A percentile compares a stretch with the other conserved stretches of the same genome.
phyloP scores from a whole-genome alignment of 2,888 invertebrate species.

The Drosophila monieri region DNA sequence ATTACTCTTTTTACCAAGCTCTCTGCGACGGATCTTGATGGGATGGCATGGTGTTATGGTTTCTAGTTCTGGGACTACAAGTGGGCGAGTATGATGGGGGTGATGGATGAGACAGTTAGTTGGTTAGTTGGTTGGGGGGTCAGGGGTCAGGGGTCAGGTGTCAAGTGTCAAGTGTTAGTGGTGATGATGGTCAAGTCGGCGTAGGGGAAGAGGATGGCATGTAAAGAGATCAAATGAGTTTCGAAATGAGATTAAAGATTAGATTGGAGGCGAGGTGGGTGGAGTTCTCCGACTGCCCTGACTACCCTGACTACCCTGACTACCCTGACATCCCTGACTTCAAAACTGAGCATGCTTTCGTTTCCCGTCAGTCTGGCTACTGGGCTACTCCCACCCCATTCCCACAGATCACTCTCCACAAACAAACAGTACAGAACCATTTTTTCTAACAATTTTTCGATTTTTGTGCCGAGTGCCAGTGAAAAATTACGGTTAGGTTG shows the following conservation, averaged over 20 bases:
- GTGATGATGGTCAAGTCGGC: slow-evolving; percentile 54
- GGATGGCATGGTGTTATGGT: background rate
- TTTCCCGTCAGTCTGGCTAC: background rate
- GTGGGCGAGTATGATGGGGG: slow-evolving; percentile 23
- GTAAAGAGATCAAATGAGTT: slow-evolving; percentile 78
- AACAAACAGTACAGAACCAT: background rate
- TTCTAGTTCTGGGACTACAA: slow-evolving; percentile 66
- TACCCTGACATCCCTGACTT: no score
- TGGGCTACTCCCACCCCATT: background rate
- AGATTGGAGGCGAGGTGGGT: background rate
- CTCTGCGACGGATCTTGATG: slow-evolving; percentile 12
- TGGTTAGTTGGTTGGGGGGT: background rate
- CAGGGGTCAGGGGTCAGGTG: slow-evolving; percentile 49
- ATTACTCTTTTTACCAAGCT: slow-evolving; percentile 11
- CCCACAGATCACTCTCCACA: background rate
- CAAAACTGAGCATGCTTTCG: background rate
- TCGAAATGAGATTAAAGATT: slow-evolving; percentile 52
- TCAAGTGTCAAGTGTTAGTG: slow-evolving; percentile 59
- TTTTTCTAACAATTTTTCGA: background rate
- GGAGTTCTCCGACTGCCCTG: background rate
- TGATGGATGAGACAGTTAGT: slow-evolving; percentile 25
- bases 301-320: no score
- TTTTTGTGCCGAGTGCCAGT: background rate
- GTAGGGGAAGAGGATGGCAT: slow-evolving; percentile 74
- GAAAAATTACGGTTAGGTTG: background rate